phyloP scores from a whole-genome alignment of 2,888 invertebrate genomes.

The Bimastos eiseni region DNA sequence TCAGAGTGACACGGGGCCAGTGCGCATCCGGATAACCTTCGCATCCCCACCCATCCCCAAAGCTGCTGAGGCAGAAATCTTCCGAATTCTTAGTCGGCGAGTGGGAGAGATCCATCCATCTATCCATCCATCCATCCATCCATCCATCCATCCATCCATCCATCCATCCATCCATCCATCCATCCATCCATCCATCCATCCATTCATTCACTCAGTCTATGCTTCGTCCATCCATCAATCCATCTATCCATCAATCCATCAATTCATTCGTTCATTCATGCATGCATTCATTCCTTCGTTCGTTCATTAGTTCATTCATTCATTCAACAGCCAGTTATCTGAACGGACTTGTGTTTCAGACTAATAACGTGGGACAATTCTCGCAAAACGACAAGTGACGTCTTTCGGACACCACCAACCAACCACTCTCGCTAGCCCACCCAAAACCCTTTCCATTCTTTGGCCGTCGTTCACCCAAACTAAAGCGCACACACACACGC shows the following conservation, averaged over 20 bases:
- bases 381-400: background rate
- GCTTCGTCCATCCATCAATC: no score
- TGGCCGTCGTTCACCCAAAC: background rate
- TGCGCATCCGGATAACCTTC: background rate
- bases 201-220: no score
- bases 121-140: background rate
- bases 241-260: no score
- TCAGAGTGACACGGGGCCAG: background rate
- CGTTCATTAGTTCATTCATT: no score
- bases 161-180: conserved; percentile 13
- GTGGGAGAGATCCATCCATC: background rate
- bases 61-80: background rate
- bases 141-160: background rate
- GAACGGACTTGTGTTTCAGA: no score
- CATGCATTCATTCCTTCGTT: no score
- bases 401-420: background rate
- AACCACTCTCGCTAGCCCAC: background rate
- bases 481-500: background rate
- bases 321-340: no score
- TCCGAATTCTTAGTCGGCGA: background rate
- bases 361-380: no score
- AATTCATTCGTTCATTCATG: no score
- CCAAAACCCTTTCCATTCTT: background rate
- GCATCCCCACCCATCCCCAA: background rate
- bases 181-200: background rate